phyloP scores from a whole-genome alignment of 2,797 vertebrate species.

The Anguilla obscura region DNA sequence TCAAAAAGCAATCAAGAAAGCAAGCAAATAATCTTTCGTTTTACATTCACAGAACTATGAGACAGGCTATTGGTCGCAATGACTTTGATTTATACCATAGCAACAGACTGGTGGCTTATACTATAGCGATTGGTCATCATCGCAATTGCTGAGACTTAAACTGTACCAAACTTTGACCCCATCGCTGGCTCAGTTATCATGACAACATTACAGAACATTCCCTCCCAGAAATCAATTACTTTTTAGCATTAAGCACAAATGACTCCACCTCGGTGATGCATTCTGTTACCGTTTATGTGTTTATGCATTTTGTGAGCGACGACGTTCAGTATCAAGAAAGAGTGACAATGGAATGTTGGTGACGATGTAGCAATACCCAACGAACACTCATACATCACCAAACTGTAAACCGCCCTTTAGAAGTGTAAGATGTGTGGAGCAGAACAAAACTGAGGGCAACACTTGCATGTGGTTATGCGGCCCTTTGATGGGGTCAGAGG shows the following conservation, averaged over 20 bases:
- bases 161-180: too few relatives aligned
- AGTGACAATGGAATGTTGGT: neutral
- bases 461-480: conserved; percentile 32
- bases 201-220: too few relatives aligned
- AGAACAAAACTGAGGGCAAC: neutral
- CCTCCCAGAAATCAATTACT: too few relatives aligned
- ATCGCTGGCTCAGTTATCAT: too few relatives aligned
- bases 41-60: neutral
- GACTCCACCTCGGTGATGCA: neutral
- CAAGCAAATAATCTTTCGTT: neutral
- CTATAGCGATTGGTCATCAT: too few relatives aligned
- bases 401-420: neutral
- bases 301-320: neutral
- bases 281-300: neutral
- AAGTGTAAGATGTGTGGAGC: neutral
- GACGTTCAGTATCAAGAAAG: neutral
- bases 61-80: too few relatives aligned
- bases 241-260: neutral
- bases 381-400: neutral
- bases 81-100: too few relatives aligned
- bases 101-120: too few relatives aligned
- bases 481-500: conserved; percentile 20
- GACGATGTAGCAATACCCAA: neutral
- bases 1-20: neutral
- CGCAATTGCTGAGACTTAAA: too few relatives aligned